Evolutionary conservation across 2,888 invertebrate genomes (phyloP).

Genomic region (Anaspis maculata): DNA sequence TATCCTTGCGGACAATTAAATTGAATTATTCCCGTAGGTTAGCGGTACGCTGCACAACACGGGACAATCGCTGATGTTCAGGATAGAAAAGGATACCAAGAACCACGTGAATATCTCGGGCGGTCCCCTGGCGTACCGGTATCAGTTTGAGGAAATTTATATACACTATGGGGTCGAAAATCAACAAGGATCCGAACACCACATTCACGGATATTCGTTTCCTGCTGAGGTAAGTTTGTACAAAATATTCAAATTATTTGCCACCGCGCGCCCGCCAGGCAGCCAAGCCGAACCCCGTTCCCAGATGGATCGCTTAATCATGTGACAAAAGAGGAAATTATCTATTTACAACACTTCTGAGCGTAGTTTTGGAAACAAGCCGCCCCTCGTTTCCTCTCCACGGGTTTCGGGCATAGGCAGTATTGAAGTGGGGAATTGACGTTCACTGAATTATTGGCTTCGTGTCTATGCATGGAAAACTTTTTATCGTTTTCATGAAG

Average conservation of each 20-base stretch:
- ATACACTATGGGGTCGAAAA: constrained; percentile 91
- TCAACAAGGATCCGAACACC: constrained; percentile 90
- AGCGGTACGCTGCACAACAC: constrained; percentile 87
- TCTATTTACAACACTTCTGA: no score
- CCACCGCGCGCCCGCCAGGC: no score
- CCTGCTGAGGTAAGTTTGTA: constrained; percentile 82
- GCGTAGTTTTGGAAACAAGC: no score
- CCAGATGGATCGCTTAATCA: background rate
- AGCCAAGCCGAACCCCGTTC: no score
- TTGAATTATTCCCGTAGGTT: constrained; percentile 50
- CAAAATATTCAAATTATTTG: no score
- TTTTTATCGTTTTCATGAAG: no score
- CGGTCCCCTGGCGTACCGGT: constrained; percentile 91
- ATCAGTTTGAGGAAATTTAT: constrained; percentile 92
- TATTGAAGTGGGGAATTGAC: no score
- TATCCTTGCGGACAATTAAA: constrained; percentile 6
- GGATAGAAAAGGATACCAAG: constrained; percentile 83
- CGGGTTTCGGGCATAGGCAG: no score
- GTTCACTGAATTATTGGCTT: no score
- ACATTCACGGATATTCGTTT: constrained; percentile 88
- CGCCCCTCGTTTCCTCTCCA: no score
- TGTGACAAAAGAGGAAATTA: background rate
- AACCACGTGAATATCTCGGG: constrained; percentile 92
- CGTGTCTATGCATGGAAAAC: no score
- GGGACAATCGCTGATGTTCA: constrained; percentile 88